These are phyloP conservation scores for Polypedilum vanderplanki DNA, from an alignment of 1,140 invertebrate genomes.

Conservation along the genomic window DNA sequence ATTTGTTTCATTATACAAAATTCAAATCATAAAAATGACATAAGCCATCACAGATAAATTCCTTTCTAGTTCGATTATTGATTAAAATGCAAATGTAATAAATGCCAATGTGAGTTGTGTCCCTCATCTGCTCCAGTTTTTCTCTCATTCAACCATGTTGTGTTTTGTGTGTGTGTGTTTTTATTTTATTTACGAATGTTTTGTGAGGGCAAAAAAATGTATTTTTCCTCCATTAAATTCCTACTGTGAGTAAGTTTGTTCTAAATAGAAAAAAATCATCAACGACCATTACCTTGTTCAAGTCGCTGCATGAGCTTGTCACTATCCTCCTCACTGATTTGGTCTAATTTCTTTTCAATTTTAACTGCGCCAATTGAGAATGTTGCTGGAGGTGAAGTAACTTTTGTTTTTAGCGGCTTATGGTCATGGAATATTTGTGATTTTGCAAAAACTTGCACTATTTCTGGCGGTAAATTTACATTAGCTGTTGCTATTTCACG, in stretches of 20 bases:
- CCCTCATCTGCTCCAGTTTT: too few species aligned
- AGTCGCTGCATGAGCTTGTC: not conserved
- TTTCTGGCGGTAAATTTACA: constrained; percentile 42
- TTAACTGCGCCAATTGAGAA: not conserved
- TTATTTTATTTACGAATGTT: too few species aligned
- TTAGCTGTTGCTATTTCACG: constrained; percentile 43
- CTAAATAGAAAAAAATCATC: constrained; percentile 32
- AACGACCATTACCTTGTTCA: constrained; percentile 16
- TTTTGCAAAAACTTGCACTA: constrained; percentile 42
- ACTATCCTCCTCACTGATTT: not conserved
- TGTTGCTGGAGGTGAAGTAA: constrained; percentile 36
- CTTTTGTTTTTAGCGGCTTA: constrained; percentile 39
- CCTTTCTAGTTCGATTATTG: too few species aligned
- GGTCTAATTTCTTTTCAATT: constrained; percentile 20
- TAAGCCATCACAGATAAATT: too few species aligned
- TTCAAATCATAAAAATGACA: too few species aligned
- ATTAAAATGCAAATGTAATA: too few species aligned
- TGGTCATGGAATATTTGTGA: constrained; percentile 44
- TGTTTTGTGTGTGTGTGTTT: too few species aligned
- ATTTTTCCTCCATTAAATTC: constrained; percentile 39
- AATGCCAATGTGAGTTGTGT: too few species aligned
- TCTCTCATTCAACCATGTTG: too few species aligned
- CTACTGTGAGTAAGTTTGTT: constrained; percentile 39
- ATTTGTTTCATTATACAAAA: too few species aligned
- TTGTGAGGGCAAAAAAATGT: not conserved